Evolutionary conservation across 2,888 invertebrate species (phyloP).

Genomic region (Chrysolina oricalcia): DNA sequence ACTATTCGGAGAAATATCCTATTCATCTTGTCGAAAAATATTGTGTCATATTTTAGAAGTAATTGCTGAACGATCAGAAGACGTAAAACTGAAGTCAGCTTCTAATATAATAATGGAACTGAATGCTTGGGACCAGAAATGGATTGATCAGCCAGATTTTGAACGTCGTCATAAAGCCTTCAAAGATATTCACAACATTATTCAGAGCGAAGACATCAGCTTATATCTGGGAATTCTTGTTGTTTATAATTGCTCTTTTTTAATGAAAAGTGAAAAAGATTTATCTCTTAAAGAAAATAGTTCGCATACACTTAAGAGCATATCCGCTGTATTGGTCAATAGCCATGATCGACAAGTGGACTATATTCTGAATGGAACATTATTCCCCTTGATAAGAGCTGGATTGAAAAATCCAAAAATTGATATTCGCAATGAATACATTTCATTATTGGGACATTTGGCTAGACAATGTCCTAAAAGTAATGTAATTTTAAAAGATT

Average conservation of each 20-base stretch:
- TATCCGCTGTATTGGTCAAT: slow-evolving; percentile 79
- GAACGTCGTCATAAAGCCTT: slow-evolving; percentile 86
- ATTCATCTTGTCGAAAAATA: slow-evolving; percentile 80
- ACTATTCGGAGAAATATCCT: slow-evolving; percentile 80
- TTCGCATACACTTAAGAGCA: slow-evolving; percentile 80
- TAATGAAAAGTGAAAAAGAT: slow-evolving; percentile 86
- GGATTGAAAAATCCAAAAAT: slow-evolving; percentile 84
- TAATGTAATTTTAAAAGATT: slow-evolving; percentile 82
- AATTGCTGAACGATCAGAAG: slow-evolving; percentile 74
- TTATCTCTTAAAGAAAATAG: slow-evolving; percentile 87
- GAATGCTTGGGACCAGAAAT: slow-evolving; percentile 90
- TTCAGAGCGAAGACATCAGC: slow-evolving; percentile 73
- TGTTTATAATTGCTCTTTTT: slow-evolving; percentile 88
- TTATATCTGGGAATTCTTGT: slow-evolving; percentile 82
- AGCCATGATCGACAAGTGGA: slow-evolving; percentile 76
- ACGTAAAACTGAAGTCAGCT: slow-evolving; percentile 69
- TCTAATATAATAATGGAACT: slow-evolving; percentile 78
- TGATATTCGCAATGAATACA: slow-evolving; percentile 84
- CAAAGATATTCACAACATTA: slow-evolving; percentile 77
- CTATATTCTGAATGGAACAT: slow-evolving; percentile 81
- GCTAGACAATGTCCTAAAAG: slow-evolving; percentile 81
- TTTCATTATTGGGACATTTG: slow-evolving; percentile 85
- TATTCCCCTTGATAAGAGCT: slow-evolving; percentile 82
- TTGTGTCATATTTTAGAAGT: slow-evolving; percentile 78
- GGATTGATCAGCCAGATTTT: slow-evolving; percentile 96